Base-by-base conservation (phyloP, 2,797 vertebrate genomes). In the Notolepis coatsorum region DNA sequence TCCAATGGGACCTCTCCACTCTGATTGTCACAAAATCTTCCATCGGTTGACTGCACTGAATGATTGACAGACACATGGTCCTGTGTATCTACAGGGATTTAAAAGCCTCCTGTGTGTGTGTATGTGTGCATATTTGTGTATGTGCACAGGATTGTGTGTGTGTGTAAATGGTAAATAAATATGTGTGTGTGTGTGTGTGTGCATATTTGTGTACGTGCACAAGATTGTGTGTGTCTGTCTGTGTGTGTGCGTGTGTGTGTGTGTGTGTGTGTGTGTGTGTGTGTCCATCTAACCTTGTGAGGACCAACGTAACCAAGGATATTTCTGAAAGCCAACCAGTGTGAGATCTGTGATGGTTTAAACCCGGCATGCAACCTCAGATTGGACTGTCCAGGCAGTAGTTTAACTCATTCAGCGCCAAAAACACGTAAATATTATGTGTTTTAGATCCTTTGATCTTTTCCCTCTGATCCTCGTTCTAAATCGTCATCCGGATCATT, bases 11-110 rank as follows among this genome's bases (percentile, higher is more conserved):
- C 46, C 74, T 20, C 27, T 62, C 20, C 71, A 65, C 77, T 76
- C 69, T 82, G 60, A n/a, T n/a, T n/a, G n/a, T n/a, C n/a, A 81
- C 68, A 68, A 65, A 69, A 64, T 58, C 51, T 73, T 68, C 45
- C 56, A 50, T 25, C 3, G 38, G 17, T 49, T 55, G 43, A 65
- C 54, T 70, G 59, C 50, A 39, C 0, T 2, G 54, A 64, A 39
- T 41, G 65, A 60, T 21, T 62, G 58, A 71, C 65, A 65, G 68
- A 71, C 55, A 28, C 31, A 50, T 65, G 49, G 35, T 53, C 66
- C 73, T 7, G 21, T 41, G 48, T 66, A 65, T 49, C 50, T 61
- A 50, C 52, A 66, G 41, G 30, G 45, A 46, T 69, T 46, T 13
- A 5, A 31, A 12, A 49, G 8, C 8, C 25, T 28, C 31, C 13